Evolutionary conservation across 2,113 vertebrate species (phyloP).

Genomic region (Syrmaticus mikado): DNA sequence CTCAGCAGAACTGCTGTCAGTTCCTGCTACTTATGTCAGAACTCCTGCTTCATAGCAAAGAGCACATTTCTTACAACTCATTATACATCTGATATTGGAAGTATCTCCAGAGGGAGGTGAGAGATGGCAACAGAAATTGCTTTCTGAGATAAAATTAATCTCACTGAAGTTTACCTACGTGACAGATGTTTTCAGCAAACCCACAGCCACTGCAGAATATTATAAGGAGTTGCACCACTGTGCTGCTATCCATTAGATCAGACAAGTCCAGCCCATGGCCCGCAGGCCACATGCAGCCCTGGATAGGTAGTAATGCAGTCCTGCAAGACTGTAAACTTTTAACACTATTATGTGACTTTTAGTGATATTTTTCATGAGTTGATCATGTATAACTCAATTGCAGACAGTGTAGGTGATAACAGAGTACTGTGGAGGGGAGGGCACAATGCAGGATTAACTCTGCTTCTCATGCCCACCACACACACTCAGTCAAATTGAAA

Average conservation of each 20-base stretch:
- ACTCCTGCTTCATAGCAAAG: background rate
- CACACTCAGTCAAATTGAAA: too few species aligned
- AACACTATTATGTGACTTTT: too few species aligned
- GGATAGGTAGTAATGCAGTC: too few species aligned
- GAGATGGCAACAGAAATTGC: background rate
- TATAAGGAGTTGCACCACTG: background rate
- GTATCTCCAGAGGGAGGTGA: background rate
- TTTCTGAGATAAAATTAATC: background rate
- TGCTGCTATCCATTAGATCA: background rate
- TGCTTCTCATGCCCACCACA: too few species aligned
- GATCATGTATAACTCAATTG: too few species aligned
- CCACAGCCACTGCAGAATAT: background rate
- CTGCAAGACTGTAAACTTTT: too few species aligned
- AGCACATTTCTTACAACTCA: background rate
- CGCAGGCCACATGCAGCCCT: too few species aligned
- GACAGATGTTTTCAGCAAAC: conserved; percentile 6
- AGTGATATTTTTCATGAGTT: too few species aligned
- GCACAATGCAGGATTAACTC: too few species aligned
- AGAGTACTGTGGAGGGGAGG: too few species aligned
- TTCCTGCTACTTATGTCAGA: background rate
- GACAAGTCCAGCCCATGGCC: too few species aligned
- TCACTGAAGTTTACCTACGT: conserved; percentile 12
- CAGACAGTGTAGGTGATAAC: too few species aligned
- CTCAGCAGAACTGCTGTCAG: background rate
- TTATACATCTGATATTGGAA: background rate